A percentile compares a stretch with the other conserved stretches of the same genome.
Evolutionary conservation across 2,113 vertebrate genomes (phyloP).

Genomic region (rat (Rattus norvegicus)): DNA sequence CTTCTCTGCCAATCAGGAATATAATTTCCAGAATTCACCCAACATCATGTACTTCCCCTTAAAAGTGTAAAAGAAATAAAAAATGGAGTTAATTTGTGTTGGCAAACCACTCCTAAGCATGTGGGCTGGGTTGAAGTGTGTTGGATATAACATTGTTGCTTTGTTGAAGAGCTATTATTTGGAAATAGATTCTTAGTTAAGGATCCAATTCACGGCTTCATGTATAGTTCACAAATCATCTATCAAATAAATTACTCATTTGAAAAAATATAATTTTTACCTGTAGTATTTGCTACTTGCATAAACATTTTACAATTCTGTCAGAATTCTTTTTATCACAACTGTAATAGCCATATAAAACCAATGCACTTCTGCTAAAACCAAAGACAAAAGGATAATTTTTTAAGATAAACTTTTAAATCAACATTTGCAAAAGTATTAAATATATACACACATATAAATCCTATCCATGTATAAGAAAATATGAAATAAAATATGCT

Average conservation of each 20-base stretch:
- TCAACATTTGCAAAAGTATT: neutral
- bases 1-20: neutral
- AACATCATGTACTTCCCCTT: neutral
- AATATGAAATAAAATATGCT: neutral
- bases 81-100: neutral
- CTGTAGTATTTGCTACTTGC: neutral
- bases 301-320: neutral
- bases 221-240: neutral
- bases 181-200: too few species aligned
- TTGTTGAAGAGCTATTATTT: neutral
- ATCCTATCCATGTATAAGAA: neutral
- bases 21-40: neutral
- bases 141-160: neutral
- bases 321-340: neutral
- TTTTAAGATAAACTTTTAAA: neutral
- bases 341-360: neutral
- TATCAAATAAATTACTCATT: neutral
- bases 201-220: neutral
- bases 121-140: neutral
- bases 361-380: neutral
- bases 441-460: neutral
- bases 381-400: neutral
- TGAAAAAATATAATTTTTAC: neutral
- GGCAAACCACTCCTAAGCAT: neutral
- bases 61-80: neutral